Evolutionary conservation across 2,113 vertebrate species (phyloP).

Genomic region (Microtus richardsoni): DNA sequence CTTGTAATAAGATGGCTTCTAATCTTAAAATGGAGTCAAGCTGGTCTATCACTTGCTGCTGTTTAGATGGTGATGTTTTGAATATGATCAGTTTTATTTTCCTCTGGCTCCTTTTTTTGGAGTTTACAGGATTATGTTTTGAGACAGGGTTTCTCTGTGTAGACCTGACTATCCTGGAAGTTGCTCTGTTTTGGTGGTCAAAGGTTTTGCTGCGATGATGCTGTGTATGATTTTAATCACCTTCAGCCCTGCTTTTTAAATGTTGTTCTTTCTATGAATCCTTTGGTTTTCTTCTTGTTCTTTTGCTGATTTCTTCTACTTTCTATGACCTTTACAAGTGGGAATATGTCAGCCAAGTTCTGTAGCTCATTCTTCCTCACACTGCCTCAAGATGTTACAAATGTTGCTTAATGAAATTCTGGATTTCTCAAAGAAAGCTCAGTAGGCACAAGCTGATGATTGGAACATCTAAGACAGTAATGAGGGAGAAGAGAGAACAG

Average conservation of each 20-base stretch:
- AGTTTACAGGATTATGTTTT: background rate
- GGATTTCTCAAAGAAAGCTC: background rate
- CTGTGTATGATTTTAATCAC: background rate
- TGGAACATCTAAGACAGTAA: background rate
- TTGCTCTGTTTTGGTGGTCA: background rate
- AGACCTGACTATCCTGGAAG: background rate
- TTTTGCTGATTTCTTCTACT: background rate
- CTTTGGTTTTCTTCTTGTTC: background rate
- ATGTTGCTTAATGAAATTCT: background rate
- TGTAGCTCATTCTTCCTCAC: background rate
- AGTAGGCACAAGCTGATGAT: background rate
- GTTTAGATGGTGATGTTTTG: background rate
- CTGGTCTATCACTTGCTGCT: background rate
- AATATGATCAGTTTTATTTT: background rate
- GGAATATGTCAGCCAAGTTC: background rate
- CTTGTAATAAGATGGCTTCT: background rate
- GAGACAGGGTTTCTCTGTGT: background rate
- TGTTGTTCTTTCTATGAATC: background rate
- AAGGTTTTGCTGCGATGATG: background rate
- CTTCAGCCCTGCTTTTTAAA: background rate
- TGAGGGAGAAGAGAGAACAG: no score
- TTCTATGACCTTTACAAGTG: background rate
- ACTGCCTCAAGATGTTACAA: background rate
- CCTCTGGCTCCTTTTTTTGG: background rate
- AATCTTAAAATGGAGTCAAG: background rate